Conservation (phyloP, 37 sponge, comb jelly and placozoan genomes). For the Crambe crambe region DNA sequence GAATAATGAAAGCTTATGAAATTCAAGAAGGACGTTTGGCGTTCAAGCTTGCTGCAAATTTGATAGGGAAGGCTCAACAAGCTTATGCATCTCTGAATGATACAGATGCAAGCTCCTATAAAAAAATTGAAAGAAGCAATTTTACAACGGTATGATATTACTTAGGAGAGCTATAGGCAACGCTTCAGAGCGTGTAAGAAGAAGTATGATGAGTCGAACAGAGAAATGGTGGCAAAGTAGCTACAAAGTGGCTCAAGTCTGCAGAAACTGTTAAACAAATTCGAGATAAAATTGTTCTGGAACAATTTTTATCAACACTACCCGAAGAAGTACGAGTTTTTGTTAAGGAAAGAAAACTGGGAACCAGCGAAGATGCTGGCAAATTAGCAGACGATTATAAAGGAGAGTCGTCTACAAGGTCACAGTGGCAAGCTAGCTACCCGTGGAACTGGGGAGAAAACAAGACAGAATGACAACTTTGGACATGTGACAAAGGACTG, state of each 20-base stretch:
- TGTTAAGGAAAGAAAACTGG: constrained; percentile 39
- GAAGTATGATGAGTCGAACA: constrained; percentile 31
- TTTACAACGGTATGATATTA: neutral
- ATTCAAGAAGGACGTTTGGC: neutral
- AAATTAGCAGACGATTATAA: neutral
- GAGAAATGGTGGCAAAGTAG: constrained; percentile 22
- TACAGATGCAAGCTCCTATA: constrained; percentile 5
- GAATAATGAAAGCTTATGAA: neutral
- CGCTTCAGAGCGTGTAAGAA: constrained; percentile 7
- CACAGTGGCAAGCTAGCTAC: no score
- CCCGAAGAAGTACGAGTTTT: constrained; percentile 24
- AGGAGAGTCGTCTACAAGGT: no score
- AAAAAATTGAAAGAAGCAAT: constrained; percentile 23
- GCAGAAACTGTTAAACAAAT: constrained; percentile 18
- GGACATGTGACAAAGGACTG: constrained; percentile 3
- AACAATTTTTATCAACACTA: constrained; percentile 27
- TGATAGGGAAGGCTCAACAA: constrained; percentile 24
- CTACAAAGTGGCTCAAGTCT: constrained; percentile 23
- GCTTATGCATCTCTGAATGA: constrained; percentile 20
- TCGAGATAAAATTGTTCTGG: neutral
- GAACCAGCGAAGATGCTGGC: constrained; percentile 17
- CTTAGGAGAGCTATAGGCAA: constrained; percentile 37
- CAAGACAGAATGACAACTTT: neutral
- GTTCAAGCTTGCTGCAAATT: neutral
- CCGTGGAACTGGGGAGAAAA: neutral